Base-by-base conservation (phyloP, 1,140 invertebrate species). In the Cyclargus thomasi region DNA sequence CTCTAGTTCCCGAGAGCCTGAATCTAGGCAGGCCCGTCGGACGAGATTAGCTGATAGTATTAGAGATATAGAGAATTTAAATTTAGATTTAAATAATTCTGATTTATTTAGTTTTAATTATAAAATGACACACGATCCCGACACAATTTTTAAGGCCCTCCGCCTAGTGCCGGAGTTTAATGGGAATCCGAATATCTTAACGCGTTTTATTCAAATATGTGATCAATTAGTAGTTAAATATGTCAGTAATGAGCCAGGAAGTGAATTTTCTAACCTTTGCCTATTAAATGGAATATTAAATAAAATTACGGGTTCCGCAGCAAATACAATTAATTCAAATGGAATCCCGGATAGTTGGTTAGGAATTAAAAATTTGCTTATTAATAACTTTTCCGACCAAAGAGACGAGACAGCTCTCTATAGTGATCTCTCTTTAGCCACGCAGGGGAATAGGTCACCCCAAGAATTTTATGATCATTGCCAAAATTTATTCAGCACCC, bases 391-490 rank as follows among this genome's bases (percentile, higher is more conserved):
- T 23, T 23, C 6, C 23, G 23, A 23, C 23, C 23, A 23, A 23
- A 23, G 23, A 23, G 23, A 23, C 23, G 70, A 74, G 36, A 70
- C 67, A 2, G 65, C 69, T 20, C 17, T 74, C 14, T 74, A 74
- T 21, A 69, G 69, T 63, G 69, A 72, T 63, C 66, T 75, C 36
- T 70, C 73, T 22, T 47, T 69, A 63, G 62, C 64, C 2, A 35
- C 39, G 0, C 69, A 74, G 23, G 69, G 53, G 10, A 72, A 72
- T 57, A 69, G 21, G 17, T 68, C 47, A 18, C 71, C 71, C 2
- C 69, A 74, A 57, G 73, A 74, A 63, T 77, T 77, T 65, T 74
- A 74, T 29, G 68, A 74, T 35, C 65, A 74, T 35, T 76, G 69
- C 23, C 67, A 71, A 67, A 74, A 53, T n/a, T 35, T 76, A 8